phyloP scores from a whole-genome alignment of 2,888 invertebrate genomes.

The Panzeria rudis region DNA sequence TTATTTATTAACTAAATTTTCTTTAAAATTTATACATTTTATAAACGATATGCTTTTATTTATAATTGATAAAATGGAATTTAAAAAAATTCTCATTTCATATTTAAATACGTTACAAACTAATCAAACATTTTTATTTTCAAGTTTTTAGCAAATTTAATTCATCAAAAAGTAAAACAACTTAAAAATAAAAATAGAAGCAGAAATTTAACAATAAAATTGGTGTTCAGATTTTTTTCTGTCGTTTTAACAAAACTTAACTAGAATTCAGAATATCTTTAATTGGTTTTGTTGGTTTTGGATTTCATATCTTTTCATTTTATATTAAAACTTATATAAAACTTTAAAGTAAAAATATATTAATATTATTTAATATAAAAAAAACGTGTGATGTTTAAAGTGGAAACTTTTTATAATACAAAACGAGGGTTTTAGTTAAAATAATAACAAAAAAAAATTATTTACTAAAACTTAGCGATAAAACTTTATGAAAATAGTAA shows the following conservation, averaged over 20 bases:
- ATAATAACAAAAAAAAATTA: conserved; percentile 44
- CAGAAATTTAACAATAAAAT: conserved; percentile 30
- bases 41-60: conserved; percentile 37
- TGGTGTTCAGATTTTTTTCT: background rate
- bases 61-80: conserved; percentile 34
- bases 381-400: conserved; percentile 68
- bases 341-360: conserved; percentile 35
- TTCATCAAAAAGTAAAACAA: conserved; percentile 50
- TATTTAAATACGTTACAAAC: conserved; percentile 57
- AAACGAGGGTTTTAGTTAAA: conserved; percentile 62
- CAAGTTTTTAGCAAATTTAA: conserved; percentile 39
- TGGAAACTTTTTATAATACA: conserved; percentile 69
- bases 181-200: conserved; percentile 24
- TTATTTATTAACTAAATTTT: conserved; percentile 60
- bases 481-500: conserved; percentile 25
- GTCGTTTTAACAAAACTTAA: conserved; percentile 34
- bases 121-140: conserved; percentile 37
- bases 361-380: conserved; percentile 28
- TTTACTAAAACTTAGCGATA: conserved; percentile 54
- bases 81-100: conserved; percentile 18
- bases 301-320: conserved; percentile 18
- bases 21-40: conserved; percentile 51
- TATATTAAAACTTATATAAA: conserved; percentile 66
- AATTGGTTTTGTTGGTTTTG: conserved; percentile 5
- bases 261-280: conserved; percentile 38